Evolutionary conservation across 2,113 vertebrate genomes (phyloP).

Genomic region (Protomyctophum bolini): DNA sequence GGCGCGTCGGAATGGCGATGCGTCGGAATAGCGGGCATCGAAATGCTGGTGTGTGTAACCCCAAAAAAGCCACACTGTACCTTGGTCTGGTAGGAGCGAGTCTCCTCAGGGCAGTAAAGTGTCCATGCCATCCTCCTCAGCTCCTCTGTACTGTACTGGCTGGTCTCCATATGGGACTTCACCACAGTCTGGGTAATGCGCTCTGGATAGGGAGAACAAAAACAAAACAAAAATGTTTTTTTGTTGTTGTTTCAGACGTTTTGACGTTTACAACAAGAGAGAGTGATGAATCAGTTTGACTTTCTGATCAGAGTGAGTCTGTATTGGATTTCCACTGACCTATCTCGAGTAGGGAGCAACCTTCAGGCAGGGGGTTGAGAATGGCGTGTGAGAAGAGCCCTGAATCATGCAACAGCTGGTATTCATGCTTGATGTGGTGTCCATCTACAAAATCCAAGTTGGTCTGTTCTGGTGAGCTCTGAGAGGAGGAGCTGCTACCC

Average conservation of each 20-base stretch:
- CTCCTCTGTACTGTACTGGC: slow-evolving; percentile 88
- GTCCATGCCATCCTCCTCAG: slow-evolving; percentile 86
- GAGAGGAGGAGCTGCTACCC: slow-evolving; percentile 79
- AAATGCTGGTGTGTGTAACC: no score
- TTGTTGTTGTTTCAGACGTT: no score
- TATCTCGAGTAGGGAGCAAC: slow-evolving; percentile 82
- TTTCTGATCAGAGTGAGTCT: not conserved
- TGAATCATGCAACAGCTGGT: slow-evolving; percentile 84
- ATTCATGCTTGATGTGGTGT: slow-evolving; percentile 84
- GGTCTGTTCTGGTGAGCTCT: slow-evolving; percentile 86
- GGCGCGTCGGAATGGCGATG: no score
- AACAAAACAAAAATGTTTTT: no score
- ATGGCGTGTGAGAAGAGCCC: slow-evolving; percentile 75
- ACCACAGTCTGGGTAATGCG: slow-evolving; percentile 86
- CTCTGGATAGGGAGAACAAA: slow-evolving; percentile 71
- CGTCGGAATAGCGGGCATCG: no score
- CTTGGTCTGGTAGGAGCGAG: slow-evolving; percentile 83
- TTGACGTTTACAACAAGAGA: no score
- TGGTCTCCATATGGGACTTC: slow-evolving; percentile 89
- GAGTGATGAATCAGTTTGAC: not conserved
- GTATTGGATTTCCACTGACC: slow-evolving; percentile 71
- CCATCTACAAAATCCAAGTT: slow-evolving; percentile 80
- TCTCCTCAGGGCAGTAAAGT: slow-evolving; percentile 85
- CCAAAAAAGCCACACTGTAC: slow-evolving; percentile 56
- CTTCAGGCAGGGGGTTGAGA: slow-evolving; percentile 68